These are phyloP conservation scores for Lerema accius DNA, from an alignment of 1,140 invertebrate genomes.

Conservation along the genomic window DNA sequence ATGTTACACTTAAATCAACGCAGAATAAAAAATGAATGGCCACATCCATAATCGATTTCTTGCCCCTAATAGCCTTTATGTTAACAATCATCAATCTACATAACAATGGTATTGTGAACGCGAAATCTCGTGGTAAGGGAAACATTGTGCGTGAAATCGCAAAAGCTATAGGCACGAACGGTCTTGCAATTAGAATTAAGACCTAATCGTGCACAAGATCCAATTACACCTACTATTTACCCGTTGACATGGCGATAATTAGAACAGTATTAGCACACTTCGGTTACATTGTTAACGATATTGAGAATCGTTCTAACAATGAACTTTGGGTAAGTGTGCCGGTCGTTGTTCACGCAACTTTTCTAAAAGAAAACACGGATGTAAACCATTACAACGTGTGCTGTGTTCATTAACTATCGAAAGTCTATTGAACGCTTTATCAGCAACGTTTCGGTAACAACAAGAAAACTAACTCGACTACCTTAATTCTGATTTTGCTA, in stretches of 20 bases:
- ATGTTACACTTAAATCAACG: background rate
- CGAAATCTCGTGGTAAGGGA: conserved; percentile 27
- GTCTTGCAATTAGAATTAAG: conserved; percentile 35
- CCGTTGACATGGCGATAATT: conserved; percentile 26
- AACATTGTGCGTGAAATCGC: conserved; percentile 33
- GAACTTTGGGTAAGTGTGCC: conserved; percentile 24
- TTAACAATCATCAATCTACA: conserved; percentile 19
- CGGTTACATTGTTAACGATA: conserved; percentile 26
- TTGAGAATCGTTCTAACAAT: conserved; percentile 22
- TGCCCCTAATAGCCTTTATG: conserved; percentile 29
- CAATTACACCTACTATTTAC: conserved; percentile 37
- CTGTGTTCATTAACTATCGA: background rate
- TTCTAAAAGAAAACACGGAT: conserved; percentile 20
- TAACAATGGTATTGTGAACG: conserved; percentile 22
- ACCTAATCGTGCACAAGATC: conserved; percentile 39
- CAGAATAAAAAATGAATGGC: background rate
- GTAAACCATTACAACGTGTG: background rate
- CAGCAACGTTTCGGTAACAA: background rate
- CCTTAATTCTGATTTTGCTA: no score
- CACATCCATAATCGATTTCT: conserved; percentile 30
- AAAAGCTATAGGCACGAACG: conserved; percentile 29
- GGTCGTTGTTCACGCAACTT: conserved; percentile 16
- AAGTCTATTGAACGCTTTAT: background rate
- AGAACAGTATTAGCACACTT: conserved; percentile 25
- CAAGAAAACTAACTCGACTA: no score